A percentile compares a stretch with the other conserved stretches of the same genome.
Conservation (phyloP, 1,140 invertebrate genomes). For the Camponotus pennsylvanicus region DNA sequence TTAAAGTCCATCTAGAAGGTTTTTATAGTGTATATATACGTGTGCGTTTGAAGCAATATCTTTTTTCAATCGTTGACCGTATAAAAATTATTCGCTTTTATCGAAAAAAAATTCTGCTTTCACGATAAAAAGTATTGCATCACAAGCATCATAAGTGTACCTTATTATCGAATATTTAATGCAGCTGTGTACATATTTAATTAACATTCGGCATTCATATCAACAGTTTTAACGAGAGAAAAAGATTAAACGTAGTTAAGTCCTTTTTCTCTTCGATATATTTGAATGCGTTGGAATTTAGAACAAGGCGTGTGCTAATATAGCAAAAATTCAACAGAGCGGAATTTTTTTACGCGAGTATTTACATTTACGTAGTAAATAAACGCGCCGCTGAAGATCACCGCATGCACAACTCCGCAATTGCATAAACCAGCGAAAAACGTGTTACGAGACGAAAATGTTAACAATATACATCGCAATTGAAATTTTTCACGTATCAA, state of each 20-base stretch:
- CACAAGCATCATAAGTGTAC: background rate
- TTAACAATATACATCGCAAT: conserved; percentile 40
- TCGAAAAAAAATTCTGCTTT: background rate
- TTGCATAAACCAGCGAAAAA: conserved; percentile 35
- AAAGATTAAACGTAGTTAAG: background rate
- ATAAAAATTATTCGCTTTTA: conserved; percentile 3
- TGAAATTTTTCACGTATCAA: conserved; percentile 29
- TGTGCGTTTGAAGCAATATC: background rate
- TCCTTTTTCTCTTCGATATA: background rate
- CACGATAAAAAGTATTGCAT: background rate
- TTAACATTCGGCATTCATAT: background rate
- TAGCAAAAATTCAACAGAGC: background rate
- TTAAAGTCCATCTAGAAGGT: no score
- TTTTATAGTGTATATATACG: background rate
- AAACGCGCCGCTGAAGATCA: conserved; percentile 28
- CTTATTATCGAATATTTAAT: background rate
- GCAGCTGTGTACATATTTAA: background rate
- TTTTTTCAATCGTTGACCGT: no score
- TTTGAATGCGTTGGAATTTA: background rate
- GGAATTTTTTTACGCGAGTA: background rate
- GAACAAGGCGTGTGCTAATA: background rate
- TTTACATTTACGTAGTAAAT: conserved; percentile 34
- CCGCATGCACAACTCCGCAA: conserved; percentile 4
- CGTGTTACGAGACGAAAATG: conserved; percentile 7
- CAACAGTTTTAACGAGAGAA: background rate